These are phyloP conservation scores for Branchinecta lynchi DNA, from an alignment of 1,140 invertebrate genomes.

Conservation along the genomic window DNA sequence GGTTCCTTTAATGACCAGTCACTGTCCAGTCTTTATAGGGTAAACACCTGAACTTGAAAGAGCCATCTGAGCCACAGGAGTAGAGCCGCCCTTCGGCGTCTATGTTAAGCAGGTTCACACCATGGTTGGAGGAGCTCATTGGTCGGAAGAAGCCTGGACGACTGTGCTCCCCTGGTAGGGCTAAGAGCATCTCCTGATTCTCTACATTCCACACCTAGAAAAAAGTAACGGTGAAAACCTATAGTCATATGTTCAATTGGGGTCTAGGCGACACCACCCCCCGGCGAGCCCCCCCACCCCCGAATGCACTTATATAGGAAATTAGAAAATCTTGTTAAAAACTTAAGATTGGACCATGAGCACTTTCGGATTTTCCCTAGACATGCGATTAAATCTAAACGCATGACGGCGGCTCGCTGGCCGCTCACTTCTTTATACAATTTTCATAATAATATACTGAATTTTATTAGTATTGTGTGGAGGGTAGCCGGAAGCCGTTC, in stretches of 20 bases:
- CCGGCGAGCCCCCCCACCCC: too few relatives aligned
- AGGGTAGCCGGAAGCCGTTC: too few relatives aligned
- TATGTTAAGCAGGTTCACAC: slow-evolving; percentile 85
- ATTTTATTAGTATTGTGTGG: too few relatives aligned
- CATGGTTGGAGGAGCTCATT: slow-evolving; percentile 46
- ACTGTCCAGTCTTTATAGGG: slow-evolving; percentile 43
- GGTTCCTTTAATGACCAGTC: too few relatives aligned
- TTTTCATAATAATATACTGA: too few relatives aligned
- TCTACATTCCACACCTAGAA: slow-evolving; percentile 79
- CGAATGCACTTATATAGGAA: too few relatives aligned
- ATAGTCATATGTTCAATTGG: background rate
- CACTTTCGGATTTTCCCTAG: too few relatives aligned
- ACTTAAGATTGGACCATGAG: too few relatives aligned
- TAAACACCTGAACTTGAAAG: slow-evolving; percentile 87
- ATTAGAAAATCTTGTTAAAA: too few relatives aligned
- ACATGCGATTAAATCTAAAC: too few relatives aligned
- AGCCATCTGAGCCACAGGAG: slow-evolving; percentile 96
- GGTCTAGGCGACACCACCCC: background rate
- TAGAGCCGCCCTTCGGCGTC: slow-evolving; percentile 72
- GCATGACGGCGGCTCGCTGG: too few relatives aligned
- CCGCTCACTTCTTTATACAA: too few relatives aligned
- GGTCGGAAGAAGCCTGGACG: slow-evolving; percentile 36
- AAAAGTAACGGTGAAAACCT: slow-evolving; percentile 21
- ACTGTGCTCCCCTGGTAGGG: slow-evolving; percentile 82
- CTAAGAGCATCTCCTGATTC: slow-evolving; percentile 65